Evolutionary conservation across 2,888 invertebrate species (phyloP), one percentile per base, ranked within the genome.

Genomic region (Stramonita haemastoma): DNA sequence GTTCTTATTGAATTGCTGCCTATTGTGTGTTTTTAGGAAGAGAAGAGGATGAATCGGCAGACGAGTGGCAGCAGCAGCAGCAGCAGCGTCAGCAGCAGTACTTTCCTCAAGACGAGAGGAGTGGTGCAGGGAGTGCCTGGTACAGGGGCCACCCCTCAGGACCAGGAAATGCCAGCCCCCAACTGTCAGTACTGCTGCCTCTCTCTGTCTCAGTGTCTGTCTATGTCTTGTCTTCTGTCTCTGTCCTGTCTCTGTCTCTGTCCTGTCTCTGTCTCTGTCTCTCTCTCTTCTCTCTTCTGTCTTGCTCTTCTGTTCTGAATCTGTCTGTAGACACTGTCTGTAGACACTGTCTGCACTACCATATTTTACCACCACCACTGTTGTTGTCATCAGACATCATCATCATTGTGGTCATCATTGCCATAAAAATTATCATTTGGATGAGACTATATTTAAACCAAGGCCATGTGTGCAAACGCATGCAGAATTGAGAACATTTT

Each of bases 71-170:
- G 34, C 34, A 79, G n/a, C 73, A 87, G 29, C 46, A 46, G 46
- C 46, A 46, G 46, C 46, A 46, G 46, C 46, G 46, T 46, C 46
- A 46, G 34, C 70, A 87, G 34, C 79, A 79, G n/a, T 46, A 87
- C 22, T 29, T 70, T 34, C 26, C 22, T 34, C 6, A 87, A 87
- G 70, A 46, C n/a, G 13, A 19, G 87, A n/a, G 87, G 87, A 22
- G 87, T 87, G 87, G 87, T 87, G 73, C 87, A 66, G 46, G 79
- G 32, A 8, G 87, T 87, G 22, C 87, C 87, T 22, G 73, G 87
- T 13, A 70, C 87, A 15, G 34, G 36, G 26, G 73, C 73, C 73
- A 73, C 70, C 13, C 66, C 57, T 6, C 86, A 57, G 34, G 66
- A 32, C 22, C 70, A 46, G 26, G 87, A 87, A n/a, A 46, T 87